A percentile compares a stretch with the other conserved stretches of the same genome.
Conservation (phyloP, 2,113 vertebrate species). For the Notarius quadriscutis region DNA sequence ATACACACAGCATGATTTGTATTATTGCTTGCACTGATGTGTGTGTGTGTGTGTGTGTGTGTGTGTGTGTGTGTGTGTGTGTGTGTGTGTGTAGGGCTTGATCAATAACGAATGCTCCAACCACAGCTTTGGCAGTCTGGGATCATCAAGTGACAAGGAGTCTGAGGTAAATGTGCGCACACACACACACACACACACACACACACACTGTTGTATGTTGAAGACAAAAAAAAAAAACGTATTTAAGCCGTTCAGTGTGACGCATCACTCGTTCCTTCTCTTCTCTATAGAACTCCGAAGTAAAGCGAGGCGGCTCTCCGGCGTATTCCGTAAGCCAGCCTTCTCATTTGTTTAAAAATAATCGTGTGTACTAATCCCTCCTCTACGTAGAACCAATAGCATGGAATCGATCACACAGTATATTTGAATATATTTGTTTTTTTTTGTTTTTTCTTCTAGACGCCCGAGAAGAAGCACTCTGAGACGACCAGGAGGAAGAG, state of each 20-base stretch:
- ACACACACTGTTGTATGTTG: not conserved
- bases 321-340: constrained; percentile 75
- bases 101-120: constrained; percentile 97
- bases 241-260: not conserved
- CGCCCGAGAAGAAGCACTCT: constrained; percentile 96
- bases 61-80: constrained; percentile 39
- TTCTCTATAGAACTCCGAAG: constrained; percentile 71
- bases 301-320: constrained; percentile 77
- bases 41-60: constrained; percentile 29
- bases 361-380: not conserved
- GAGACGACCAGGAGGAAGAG: constrained; percentile 95
- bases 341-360: not conserved
- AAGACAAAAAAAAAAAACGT: not conserved
- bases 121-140: constrained; percentile 98
- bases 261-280: constrained; percentile 46
- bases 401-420: not conserved
- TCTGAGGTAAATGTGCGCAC: constrained; percentile 82
- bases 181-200: not conserved
- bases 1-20: not conserved
- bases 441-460: constrained; percentile 69
- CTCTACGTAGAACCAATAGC: too few relatives aligned
- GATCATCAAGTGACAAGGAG: constrained; percentile 98
- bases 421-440: constrained; percentile 5
- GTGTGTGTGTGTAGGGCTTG: constrained; percentile 77
- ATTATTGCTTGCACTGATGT: not conserved